Evolutionary conservation across 2,797 vertebrate genomes (phyloP), one percentile per base, ranked within the genome.

Genomic region (Astyanax mexicanus): DNA sequence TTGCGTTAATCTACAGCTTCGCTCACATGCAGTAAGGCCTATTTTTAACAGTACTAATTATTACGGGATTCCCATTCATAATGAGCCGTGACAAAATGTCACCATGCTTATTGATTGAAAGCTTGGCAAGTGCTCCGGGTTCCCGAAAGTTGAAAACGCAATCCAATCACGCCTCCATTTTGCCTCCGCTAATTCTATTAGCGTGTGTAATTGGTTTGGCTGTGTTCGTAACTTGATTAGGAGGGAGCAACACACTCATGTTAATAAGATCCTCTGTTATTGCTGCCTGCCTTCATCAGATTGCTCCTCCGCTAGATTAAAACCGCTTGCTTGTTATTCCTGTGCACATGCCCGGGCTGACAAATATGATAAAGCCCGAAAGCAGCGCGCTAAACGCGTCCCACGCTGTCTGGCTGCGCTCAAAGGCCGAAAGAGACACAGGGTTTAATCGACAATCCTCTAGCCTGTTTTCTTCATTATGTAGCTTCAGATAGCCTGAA

Each of bases 261-360:
- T 90, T 93, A 90, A 94, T 93, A 88, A 89, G 89, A 93, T 93
- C 92, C 91, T 85, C 86, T 86, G 80, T 90, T 91, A 92, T 91
- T 93, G 91, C 91, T 92, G 91, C 91, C 91, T 91, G 87, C 89
- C 88, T 88, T 90, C 87, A 92, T 93, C 87, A 89, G 88, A 90
- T 90, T 87, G 86, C 77, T 81, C 51, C 69, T 51, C 40, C 55
- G 73, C 72, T n/a, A 80, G 78, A 86, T 82, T 82, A 82, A 83
- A 82, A 79, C 69, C 19, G 78, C 74, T 62, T 77, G 57, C 65
- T 69, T 73, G 74, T 72, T 84, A 74, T 81, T 83, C 78, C 78
- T 55, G 35, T 77, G 29, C 75, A 49, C 69, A 72, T 42, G 58
- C 74, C 76, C 64, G 55, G 71, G 54, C 80, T 82, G 83, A 75